A percentile compares a stretch with the other conserved stretches of the same genome.
These are phyloP conservation scores for Lordiphosa fenestrarum DNA, from an alignment of 2,888 invertebrate species.

Conservation along the genomic window DNA sequence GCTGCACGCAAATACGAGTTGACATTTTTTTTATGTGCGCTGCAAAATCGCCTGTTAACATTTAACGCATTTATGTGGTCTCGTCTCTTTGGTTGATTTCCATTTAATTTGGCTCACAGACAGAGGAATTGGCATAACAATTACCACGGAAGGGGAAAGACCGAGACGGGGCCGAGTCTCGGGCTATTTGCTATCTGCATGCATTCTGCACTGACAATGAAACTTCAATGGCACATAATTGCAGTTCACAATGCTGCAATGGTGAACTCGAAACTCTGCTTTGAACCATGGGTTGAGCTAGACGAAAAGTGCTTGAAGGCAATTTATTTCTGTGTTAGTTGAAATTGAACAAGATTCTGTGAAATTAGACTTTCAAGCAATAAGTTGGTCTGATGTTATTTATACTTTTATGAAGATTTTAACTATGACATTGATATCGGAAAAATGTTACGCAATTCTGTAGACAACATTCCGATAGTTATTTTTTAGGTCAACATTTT, in stretches of 20 bases:
- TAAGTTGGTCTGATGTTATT: no score
- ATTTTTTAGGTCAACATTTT: no score
- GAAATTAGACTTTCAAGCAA: no score
- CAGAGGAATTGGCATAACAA: conserved; percentile 63
- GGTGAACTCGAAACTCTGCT: neutral
- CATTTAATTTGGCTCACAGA: conserved; percentile 64
- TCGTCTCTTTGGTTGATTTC: conserved; percentile 62
- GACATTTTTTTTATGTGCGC: conserved; percentile 66
- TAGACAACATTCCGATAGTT: no score
- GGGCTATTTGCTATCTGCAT: conserved; percentile 49
- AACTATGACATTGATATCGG: no score
- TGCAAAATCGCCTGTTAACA: conserved; percentile 69
- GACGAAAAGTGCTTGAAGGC: no score
- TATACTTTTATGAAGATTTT: no score
- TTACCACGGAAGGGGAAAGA: conserved; percentile 52
- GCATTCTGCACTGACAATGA: conserved; percentile 61
- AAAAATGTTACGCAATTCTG: no score
- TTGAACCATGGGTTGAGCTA: conserved; percentile 10
- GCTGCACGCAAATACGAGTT: conserved; percentile 64
- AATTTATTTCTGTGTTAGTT: no score
- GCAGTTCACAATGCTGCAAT: conserved; percentile 39
- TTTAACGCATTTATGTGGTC: conserved; percentile 65
- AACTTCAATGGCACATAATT: conserved; percentile 68
- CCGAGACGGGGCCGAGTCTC: neutral
- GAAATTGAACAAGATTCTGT: no score